Evolutionary conservation across 2,797 vertebrate genomes (phyloP).

Genomic region (Centroberyx gerrardi): DNA sequence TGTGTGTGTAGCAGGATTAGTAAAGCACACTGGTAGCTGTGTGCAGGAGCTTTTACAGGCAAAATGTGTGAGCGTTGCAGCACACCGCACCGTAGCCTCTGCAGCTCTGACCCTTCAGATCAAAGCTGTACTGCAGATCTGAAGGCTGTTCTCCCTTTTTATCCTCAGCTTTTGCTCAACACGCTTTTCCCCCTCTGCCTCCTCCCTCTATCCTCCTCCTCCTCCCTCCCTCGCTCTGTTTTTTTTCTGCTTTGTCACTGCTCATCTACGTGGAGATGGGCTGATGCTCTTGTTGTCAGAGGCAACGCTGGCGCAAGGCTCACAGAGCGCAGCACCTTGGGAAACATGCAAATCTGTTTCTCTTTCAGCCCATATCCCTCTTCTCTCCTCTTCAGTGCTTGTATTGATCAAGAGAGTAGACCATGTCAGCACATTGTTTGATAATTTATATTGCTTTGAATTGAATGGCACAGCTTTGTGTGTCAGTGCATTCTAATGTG

Average conservation of each 20-base stretch:
- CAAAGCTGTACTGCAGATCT: conserved; percentile 74
- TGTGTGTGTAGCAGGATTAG: conserved; percentile 7
- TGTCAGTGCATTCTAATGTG: background rate
- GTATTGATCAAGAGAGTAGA: conserved; percentile 27
- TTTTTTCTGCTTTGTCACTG: conserved; percentile 85
- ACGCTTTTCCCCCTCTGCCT: background rate
- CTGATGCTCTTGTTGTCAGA: conserved; percentile 76
- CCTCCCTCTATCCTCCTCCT: conserved; percentile 15
- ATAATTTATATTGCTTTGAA: conserved; percentile 15
- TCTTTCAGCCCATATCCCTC: background rate
- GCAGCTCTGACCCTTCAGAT: conserved; percentile 69
- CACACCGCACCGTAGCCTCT: conserved; percentile 31
- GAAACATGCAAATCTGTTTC: conserved; percentile 43
- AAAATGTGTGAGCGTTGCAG: conserved; percentile 41
- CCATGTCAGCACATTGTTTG: conserved; percentile 9
- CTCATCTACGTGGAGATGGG: conserved; percentile 70
- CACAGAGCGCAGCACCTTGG: conserved; percentile 62
- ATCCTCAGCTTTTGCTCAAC: conserved; percentile 48
- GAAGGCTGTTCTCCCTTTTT: conserved; percentile 56
- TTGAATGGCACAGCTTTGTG: background rate
- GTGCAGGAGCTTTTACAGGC: conserved; percentile 26
- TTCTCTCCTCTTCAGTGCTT: conserved; percentile 6
- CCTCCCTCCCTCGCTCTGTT: conserved; percentile 3
- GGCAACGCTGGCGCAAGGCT: conserved; percentile 59
- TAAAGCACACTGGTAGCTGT: conserved; percentile 3